Evolutionary conservation across 2,797 vertebrate genomes (phyloP).

Genomic region (Anguilla marmorata): DNA sequence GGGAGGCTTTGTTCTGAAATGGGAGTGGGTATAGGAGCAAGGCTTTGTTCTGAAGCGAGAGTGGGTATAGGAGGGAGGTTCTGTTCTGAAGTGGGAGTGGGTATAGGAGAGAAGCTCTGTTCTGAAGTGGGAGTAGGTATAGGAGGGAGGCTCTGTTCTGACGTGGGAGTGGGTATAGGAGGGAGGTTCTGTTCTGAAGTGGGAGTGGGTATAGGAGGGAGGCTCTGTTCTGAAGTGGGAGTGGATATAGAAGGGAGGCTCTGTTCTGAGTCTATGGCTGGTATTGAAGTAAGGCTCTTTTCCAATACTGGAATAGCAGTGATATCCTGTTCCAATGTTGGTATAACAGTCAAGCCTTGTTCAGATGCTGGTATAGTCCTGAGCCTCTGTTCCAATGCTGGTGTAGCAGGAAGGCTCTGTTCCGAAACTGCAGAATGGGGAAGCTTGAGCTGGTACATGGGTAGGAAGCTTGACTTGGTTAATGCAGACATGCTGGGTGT

Average conservation of each 20-base stretch:
- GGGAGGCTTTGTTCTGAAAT: constrained; percentile 21
- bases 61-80: constrained; percentile 29
- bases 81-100: constrained; percentile 31
- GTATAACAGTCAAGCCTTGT: constrained; percentile 11
- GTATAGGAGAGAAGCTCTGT: constrained; percentile 30
- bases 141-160: constrained; percentile 31
- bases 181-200: constrained; percentile 26
- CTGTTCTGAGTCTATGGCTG: constrained; percentile 28
- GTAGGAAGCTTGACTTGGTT: constrained; percentile 74
- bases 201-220: constrained; percentile 5
- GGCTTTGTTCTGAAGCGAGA: constrained; percentile 28
- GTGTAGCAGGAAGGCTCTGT: constrained; percentile 23
- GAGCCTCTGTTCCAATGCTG: constrained; percentile 27
- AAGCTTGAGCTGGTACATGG: constrained; percentile 90
- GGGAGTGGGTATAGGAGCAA: constrained; percentile 24
- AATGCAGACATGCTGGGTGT: constrained; percentile 41
- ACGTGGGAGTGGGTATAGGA: constrained; percentile 21
- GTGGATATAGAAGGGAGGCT: constrained; percentile 28
- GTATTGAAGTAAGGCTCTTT: neutral
- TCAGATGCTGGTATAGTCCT: constrained; percentile 33
- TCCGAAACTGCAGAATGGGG: constrained; percentile 60
- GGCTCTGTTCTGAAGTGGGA: constrained; percentile 21
- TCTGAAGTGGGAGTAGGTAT: constrained; percentile 30
- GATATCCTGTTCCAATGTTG: neutral
- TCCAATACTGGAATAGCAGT: neutral